phyloP scores from a whole-genome alignment of 1,140 invertebrate species.

The fruit fly (Drosophila melanogaster) region DNA sequence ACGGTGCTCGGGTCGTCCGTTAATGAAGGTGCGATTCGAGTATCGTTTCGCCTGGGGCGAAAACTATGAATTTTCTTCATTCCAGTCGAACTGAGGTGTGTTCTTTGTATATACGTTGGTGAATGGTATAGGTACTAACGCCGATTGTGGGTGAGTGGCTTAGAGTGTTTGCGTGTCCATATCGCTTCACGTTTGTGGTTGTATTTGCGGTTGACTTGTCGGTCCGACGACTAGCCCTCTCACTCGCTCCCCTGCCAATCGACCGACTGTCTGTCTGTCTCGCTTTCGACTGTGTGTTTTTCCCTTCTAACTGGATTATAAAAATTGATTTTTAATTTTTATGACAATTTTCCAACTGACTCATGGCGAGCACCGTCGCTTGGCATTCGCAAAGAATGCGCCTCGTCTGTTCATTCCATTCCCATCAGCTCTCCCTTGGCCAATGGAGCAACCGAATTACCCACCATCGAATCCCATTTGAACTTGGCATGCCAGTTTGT shows the following conservation, averaged over 20 bases:
- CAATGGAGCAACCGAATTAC: constrained; percentile 10
- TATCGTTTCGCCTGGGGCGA: constrained; percentile 75
- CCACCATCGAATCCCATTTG: constrained; percentile 27
- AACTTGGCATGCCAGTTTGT: constrained; percentile 70
- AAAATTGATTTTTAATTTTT: constrained; percentile 85
- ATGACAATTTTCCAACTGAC: constrained; percentile 81
- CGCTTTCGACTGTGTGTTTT: constrained; percentile 23
- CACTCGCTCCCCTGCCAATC: neutral
- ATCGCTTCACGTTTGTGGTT: constrained; percentile 54
- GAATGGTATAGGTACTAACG: neutral
- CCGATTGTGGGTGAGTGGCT: constrained; percentile 40
- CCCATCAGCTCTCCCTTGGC: constrained; percentile 48
- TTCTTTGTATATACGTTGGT: constrained; percentile 36
- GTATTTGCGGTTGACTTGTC: constrained; percentile 40
- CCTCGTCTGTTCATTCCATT: constrained; percentile 35
- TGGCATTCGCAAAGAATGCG: constrained; percentile 26
- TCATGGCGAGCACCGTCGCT: constrained; percentile 33
- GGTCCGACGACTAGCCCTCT: constrained; percentile 4
- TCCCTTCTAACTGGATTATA: constrained; percentile 81
- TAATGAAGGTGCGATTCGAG: constrained; percentile 81
- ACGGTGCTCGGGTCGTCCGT: constrained; percentile 69
- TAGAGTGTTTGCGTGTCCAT: constrained; percentile 70
- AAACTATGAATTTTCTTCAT: constrained; percentile 83
- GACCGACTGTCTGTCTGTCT: constrained; percentile 19
- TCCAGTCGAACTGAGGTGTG: constrained; percentile 59